Percentiles rank a stretch among this genome's conserved stretches.
Conservation (phyloP, 2,888 invertebrate genomes). For the Cylloceria caligata region DNA sequence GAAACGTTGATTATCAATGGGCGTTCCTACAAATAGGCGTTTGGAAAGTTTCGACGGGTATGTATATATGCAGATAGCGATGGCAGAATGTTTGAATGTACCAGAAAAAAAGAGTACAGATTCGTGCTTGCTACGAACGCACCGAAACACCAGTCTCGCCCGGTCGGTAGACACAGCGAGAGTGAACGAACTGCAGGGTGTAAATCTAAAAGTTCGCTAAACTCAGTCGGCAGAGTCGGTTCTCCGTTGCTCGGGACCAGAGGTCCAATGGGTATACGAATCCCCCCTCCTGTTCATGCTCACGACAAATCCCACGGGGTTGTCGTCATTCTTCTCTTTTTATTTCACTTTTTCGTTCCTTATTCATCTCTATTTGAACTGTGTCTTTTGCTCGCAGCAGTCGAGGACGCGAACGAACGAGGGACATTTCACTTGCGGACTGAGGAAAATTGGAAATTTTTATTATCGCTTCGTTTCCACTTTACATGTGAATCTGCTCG, state of each 20-base stretch:
- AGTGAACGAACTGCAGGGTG: slow-evolving; percentile 75
- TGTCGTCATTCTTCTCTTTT: slow-evolving; percentile 27
- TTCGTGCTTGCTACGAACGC: slow-evolving; percentile 7
- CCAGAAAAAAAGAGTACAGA: slow-evolving; percentile 2
- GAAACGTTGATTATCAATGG: slow-evolving; percentile 38
- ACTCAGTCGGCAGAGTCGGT: slow-evolving; percentile 71
- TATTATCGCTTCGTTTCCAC: slow-evolving; percentile 76
- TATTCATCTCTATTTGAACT: slow-evolving; percentile 33
- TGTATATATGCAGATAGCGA: slow-evolving; percentile 7
- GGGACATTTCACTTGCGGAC: slow-evolving; percentile 45
- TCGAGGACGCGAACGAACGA: slow-evolving; percentile 17
- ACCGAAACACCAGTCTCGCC: slow-evolving; percentile 10
- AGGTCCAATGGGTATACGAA: slow-evolving; percentile 5
- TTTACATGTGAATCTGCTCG: slow-evolving; percentile 68
- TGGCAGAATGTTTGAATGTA: background rate
- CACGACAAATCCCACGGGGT: slow-evolving; percentile 50
- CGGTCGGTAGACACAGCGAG: slow-evolving; percentile 5
- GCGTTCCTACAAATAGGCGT: slow-evolving; percentile 7
- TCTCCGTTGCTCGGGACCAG: slow-evolving; percentile 20
- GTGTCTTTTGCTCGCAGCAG: slow-evolving; percentile 15
- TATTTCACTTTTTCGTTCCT: slow-evolving; percentile 34
- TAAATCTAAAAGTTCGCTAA: slow-evolving; percentile 82
- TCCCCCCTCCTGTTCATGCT: slow-evolving; percentile 56
- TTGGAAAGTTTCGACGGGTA: slow-evolving; percentile 12
- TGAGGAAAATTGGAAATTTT: slow-evolving; percentile 75